A percentile compares a stretch with the other conserved stretches of the same genome.
phyloP scores from a whole-genome alignment of 2,797 vertebrate genomes.

The Urocyon cinereoargenteus region DNA sequence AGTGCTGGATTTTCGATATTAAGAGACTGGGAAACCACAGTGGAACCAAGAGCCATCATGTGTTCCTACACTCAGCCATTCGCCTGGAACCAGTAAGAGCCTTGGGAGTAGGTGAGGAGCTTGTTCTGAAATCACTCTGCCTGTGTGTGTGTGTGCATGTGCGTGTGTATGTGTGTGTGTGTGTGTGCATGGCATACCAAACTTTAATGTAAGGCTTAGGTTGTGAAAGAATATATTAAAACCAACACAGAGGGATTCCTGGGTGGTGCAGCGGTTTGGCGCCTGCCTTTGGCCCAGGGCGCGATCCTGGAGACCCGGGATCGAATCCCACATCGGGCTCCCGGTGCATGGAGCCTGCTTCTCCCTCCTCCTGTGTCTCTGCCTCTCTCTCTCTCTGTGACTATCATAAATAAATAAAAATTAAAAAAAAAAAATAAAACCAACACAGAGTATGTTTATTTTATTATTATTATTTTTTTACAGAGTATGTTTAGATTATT shows the following conservation, averaged over 20 bases:
- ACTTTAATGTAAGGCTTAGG: not conserved
- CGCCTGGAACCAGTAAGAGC: not conserved
- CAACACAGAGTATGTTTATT: conserved; percentile 55
- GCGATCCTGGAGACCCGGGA: too few relatives aligned
- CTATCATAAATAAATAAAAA: too few relatives aligned
- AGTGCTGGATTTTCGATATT: not conserved
- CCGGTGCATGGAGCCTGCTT: too few relatives aligned
- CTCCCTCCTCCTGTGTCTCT: too few relatives aligned
- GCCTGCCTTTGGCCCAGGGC: too few relatives aligned
- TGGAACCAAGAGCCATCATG: not conserved
- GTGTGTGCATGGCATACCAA: not conserved
- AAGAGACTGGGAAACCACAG: not conserved
- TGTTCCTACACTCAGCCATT: not conserved
- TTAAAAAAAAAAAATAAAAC: too few relatives aligned
- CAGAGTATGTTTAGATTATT: conserved; percentile 62
- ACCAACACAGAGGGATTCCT: not conserved
- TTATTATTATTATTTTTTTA: not conserved
- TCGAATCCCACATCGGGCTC: too few relatives aligned
- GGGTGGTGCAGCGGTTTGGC: too few relatives aligned
- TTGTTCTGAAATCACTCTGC: conserved; percentile 30
- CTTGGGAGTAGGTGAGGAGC: not conserved
- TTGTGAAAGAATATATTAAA: not conserved
- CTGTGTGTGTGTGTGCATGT: not conserved
- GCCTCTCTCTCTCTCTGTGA: too few relatives aligned
- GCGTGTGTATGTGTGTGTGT: not conserved